Evolutionary conservation across 2,113 vertebrate species (phyloP).

Genomic region (Serilophus lunatus): DNA sequence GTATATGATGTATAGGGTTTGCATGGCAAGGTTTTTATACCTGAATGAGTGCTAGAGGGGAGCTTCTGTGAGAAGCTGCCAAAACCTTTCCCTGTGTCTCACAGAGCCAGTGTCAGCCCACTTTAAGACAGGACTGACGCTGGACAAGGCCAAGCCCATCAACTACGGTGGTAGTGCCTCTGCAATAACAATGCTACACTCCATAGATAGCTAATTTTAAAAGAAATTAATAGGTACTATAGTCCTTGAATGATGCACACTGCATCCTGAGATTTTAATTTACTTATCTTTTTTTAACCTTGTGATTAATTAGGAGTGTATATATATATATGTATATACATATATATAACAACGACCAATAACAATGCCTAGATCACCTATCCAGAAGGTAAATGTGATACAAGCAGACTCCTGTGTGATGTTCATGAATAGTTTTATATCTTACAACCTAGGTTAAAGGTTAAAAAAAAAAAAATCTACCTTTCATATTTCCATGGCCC

Average conservation of each 20-base stretch:
- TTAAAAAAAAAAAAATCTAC: not conserved
- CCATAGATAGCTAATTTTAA: fast-evolving
- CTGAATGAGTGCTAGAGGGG: not conserved
- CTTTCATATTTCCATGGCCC: not conserved
- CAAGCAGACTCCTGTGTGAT: not conserved
- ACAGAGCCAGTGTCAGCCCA: not conserved
- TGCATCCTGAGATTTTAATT: not conserved
- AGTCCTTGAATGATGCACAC: not conserved
- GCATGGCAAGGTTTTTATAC: not conserved
- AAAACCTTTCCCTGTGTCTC: not conserved
- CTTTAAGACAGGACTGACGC: not conserved
- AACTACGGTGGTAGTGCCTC: not conserved
- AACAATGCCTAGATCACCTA: not conserved
- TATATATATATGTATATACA: too few relatives aligned
- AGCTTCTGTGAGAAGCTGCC: not conserved
- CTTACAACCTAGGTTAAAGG: not conserved
- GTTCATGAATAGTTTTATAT: not conserved
- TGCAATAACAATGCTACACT: not conserved
- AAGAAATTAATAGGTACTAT: not conserved
- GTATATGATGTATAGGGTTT: not conserved
- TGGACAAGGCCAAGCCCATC: not conserved
- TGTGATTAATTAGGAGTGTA: not conserved
- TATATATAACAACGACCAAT: not conserved
- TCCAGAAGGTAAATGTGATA: not conserved
- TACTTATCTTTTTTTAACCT: not conserved